Percentiles rank a stretch among this genome's conserved stretches.
Evolutionary conservation across 1,140 invertebrate genomes (phyloP).

Genomic region (Drosophila subpulchrella): DNA sequence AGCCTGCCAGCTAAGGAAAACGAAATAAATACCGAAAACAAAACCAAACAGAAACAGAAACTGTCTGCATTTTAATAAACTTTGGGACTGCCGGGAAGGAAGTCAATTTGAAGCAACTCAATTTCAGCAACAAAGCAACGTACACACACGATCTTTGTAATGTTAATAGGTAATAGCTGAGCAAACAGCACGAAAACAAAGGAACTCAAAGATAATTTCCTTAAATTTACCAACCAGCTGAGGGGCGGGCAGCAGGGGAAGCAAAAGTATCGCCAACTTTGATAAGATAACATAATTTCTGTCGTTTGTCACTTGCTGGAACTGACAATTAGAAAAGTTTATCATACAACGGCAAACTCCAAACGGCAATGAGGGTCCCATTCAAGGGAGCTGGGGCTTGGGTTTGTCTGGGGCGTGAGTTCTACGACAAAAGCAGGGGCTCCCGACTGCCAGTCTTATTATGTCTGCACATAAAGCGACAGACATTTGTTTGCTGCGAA

Average conservation of each 20-base stretch:
- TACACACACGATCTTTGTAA: conserved; percentile 65
- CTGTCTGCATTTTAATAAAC: conserved; percentile 71
- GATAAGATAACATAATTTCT: conserved; percentile 83
- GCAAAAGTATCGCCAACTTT: conserved; percentile 74
- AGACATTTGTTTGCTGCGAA: conserved; percentile 57
- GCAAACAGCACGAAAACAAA: conserved; percentile 23
- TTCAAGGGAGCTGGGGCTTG: background rate
- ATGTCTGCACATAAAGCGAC: conserved; percentile 71
- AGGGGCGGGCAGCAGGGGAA: background rate
- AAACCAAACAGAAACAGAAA: conserved; percentile 56
- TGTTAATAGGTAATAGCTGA: conserved; percentile 68
- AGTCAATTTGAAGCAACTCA: conserved; percentile 75
- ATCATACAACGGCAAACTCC: conserved; percentile 63
- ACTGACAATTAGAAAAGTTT: conserved; percentile 83
- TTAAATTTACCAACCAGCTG: conserved; percentile 58
- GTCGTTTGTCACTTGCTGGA: conserved; percentile 82
- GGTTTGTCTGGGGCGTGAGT: conserved; percentile 39
- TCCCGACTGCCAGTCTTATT: conserved; percentile 33
- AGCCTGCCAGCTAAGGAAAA: conserved; percentile 33
- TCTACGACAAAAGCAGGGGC: conserved; percentile 44
- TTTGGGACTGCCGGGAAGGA: conserved; percentile 18
- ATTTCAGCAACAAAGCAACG: conserved; percentile 61
- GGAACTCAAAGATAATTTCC: conserved; percentile 68
- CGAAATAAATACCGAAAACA: conserved; percentile 37
- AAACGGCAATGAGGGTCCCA: conserved; percentile 41